A percentile compares a stretch with the other conserved stretches of the same genome.
Conservation (phyloP, 2,888 invertebrate genomes). For the Adineta ricciae region DNA sequence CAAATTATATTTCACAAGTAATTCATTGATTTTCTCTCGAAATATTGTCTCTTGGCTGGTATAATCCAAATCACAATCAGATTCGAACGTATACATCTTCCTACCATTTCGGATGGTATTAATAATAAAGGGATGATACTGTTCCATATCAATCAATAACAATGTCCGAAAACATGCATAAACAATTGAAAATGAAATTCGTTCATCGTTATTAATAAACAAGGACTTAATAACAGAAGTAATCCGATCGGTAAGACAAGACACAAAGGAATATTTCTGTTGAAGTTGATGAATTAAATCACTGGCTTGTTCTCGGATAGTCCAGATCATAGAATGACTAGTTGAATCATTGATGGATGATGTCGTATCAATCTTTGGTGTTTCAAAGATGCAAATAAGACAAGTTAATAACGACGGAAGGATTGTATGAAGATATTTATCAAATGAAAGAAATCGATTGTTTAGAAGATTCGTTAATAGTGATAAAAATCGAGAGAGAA, state of each 20-base stretch:
- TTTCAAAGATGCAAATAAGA: background rate
- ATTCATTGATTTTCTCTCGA: background rate
- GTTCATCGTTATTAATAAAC: background rate
- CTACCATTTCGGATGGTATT: background rate
- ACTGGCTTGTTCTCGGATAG: background rate
- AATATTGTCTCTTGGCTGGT: background rate
- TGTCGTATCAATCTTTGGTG: background rate
- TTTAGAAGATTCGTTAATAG: background rate
- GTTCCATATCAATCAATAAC: background rate
- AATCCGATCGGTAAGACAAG: background rate
- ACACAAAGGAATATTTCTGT: background rate
- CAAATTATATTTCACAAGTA: background rate
- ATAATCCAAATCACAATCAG: background rate
- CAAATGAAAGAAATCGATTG: background rate
- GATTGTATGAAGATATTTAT: background rate
- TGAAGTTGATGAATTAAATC: background rate
- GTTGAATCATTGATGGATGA: too few relatives aligned
- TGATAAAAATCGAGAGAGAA: background rate
- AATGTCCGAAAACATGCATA: background rate
- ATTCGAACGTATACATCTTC: background rate
- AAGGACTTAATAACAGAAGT: background rate
- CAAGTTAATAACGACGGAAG: constrained; percentile 2
- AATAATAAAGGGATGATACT: background rate
- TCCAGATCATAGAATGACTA: background rate
- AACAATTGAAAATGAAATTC: background rate